A percentile compares a stretch with the other conserved stretches of the same genome.
Conservation (phyloP, 2,888 invertebrate species). For the Pammene aurita region DNA sequence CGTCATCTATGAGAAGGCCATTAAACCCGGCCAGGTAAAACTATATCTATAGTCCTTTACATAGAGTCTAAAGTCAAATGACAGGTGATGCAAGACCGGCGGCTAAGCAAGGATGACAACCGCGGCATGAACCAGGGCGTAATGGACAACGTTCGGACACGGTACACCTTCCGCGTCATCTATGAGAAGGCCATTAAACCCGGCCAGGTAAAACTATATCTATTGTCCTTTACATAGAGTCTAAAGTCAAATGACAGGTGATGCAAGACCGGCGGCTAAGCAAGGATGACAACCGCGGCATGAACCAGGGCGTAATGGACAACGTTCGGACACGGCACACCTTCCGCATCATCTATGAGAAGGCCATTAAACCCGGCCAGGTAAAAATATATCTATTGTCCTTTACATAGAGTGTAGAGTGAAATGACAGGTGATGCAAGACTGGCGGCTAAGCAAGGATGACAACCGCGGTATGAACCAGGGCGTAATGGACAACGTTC, state of each 20-base stretch:
- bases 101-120: conserved; percentile 96
- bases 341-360: conserved; percentile 91
- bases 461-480: no score
- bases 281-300: no score
- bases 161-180: conserved; percentile 92
- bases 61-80: no score
- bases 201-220: conserved; percentile 66
- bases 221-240: neutral
- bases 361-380: conserved; percentile 71
- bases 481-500: no score
- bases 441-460: no score
- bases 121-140: conserved; percentile 96
- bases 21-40: conserved; percentile 73
- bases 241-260: neutral
- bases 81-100: conserved; percentile 98
- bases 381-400: conserved; percentile 54
- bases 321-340: conserved; percentile 84
- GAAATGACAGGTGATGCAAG: no score
- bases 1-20: conserved; percentile 86
- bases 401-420: neutral
- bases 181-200: conserved; percentile 83
- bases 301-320: no score
- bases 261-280: conserved; percentile 83
- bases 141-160: conserved; percentile 93
- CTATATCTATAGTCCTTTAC: neutral